Evolutionary conservation across 1,140 invertebrate genomes (phyloP), one percentile per base, ranked within the genome.

Genomic region (Megathymus violae): DNA sequence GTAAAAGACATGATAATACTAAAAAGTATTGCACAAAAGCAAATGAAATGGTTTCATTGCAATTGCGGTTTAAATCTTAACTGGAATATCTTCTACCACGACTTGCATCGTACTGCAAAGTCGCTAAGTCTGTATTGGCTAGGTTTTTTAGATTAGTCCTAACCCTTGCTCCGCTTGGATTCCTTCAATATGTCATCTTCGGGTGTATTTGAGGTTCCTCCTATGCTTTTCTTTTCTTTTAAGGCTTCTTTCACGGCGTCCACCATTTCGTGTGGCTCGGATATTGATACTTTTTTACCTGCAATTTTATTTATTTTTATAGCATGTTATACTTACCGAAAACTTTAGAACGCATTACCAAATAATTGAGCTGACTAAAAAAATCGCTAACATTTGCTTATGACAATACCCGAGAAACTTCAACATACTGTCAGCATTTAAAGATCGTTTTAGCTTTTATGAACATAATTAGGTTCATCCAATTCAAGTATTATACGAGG

Each of bases 221-320:
- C 65, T n/a, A 83, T 76, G 31, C 82, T 76, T 59, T 88, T 91
- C 78, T 91, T 92, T 40, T 93, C 89, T 70, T 88, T 91, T 27
- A 94, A 69, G 25, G 92, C 94, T 78, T 92, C 91, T 70, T 93
- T 92, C 62, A 95, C 92, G n/a, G 93, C 91, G 59, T 94, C 91
- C 61, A 95, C 89, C 59, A 94, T 71, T 50, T 93, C 80, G 4
- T 93, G 86, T 5, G 93, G 92, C 62, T 93, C 93, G 27, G 88
- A 80, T 76, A 92, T 92, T 54, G 92, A 93, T 66, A 92, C 80
- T 87, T 95, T 95, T 44, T 92, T 93, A 81, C 94, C 94, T 95
- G 86, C 69, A 90, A 91, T 48, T 25, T n/a, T n/a, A n/a, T n/a
- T n/a, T n/a, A n/a, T n/a, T n/a, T n/a, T n/a, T n/a, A n/a, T n/a